Evolutionary conservation across 2,888 invertebrate genomes (phyloP).

Genomic region (Vesta saturnalis): DNA sequence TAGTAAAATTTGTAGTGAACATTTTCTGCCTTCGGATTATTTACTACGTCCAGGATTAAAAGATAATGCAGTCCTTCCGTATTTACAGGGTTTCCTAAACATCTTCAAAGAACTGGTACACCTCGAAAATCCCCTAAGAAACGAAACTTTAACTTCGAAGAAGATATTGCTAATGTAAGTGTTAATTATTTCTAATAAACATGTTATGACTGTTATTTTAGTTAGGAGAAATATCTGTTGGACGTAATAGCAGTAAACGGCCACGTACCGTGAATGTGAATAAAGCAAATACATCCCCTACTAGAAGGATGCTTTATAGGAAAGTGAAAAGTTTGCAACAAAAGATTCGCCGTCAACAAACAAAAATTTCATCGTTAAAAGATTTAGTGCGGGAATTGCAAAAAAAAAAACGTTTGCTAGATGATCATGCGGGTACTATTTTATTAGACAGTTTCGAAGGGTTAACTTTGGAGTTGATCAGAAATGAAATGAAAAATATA

Average conservation of each 20-base stretch:
- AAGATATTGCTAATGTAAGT: no score
- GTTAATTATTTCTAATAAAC: no score
- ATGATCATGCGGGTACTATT: background rate
- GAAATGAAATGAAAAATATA: conserved; percentile 11
- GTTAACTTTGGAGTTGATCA: background rate
- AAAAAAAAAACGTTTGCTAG: conserved; percentile 10
- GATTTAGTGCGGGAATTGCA: background rate
- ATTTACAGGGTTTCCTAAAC: conserved; percentile 12
- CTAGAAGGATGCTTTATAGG: background rate
- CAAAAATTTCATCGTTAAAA: conserved; percentile 1
- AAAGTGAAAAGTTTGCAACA: conserved; percentile 10
- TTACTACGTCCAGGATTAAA: background rate
- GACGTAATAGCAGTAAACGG: no score
- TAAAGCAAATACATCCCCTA: background rate
- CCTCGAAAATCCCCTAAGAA: background rate
- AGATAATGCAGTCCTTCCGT: conserved; percentile 13
- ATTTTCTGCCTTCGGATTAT: background rate
- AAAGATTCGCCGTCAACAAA: background rate
- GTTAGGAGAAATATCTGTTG: no score
- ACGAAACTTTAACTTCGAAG: background rate
- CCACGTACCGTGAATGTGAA: background rate
- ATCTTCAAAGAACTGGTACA: background rate
- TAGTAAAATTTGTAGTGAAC: conserved; percentile 5
- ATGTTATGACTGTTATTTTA: no score
- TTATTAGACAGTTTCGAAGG: conserved; percentile 5